phyloP scores from a whole-genome alignment of 2,888 invertebrate species.

The Dinocampus coccinellae region DNA sequence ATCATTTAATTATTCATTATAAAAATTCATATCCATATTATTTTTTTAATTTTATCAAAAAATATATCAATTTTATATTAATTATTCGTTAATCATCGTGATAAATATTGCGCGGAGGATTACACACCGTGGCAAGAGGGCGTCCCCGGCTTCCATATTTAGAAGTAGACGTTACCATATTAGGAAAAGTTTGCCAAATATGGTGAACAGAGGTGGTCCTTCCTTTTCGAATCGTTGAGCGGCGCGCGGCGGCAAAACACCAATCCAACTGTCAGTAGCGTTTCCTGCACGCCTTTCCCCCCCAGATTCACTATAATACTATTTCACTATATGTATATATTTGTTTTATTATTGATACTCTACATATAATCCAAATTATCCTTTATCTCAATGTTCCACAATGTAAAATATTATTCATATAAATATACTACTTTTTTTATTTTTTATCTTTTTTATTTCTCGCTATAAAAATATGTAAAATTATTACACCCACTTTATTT shows the following conservation, averaged over 20 bases:
- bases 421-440: background rate
- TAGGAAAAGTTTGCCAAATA: conserved; percentile 85
- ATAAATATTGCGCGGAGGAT: conserved; percentile 49
- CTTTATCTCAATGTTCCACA: background rate
- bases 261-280: conserved; percentile 67
- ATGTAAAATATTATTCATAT: background rate
- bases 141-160: conserved; percentile 84
- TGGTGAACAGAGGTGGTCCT: conserved; percentile 85
- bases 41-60: background rate
- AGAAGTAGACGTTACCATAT: conserved; percentile 85
- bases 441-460: background rate
- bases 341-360: background rate
- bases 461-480: background rate
- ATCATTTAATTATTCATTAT: background rate
- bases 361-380: too few species aligned
- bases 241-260: conserved; percentile 64
- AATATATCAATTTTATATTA: conserved; percentile 12
- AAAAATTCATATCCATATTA: too few species aligned
- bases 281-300: conserved; percentile 65
- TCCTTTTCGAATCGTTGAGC: conserved; percentile 67
- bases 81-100: background rate
- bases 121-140: conserved; percentile 73
- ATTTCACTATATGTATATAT: background rate
- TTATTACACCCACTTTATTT: background rate
- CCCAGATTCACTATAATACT: conserved; percentile 34